These are phyloP conservation scores for Prunella fulvescens DNA, from an alignment of 2,113 vertebrate genomes.

Conservation along the genomic window DNA sequence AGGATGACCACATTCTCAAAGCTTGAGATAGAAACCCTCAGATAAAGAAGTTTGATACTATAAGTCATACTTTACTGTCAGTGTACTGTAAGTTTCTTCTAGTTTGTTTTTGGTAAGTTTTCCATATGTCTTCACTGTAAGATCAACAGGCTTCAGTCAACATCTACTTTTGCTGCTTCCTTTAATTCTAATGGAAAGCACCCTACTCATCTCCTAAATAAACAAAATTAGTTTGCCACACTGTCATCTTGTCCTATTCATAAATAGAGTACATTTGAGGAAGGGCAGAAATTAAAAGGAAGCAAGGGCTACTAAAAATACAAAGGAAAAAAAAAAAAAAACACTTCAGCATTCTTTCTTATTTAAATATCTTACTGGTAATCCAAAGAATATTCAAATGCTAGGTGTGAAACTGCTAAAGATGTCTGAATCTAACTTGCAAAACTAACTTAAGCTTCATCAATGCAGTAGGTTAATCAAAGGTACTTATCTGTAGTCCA, in stretches of 20 bases:
- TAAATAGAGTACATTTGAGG: background rate
- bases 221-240: background rate
- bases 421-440: background rate
- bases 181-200: background rate
- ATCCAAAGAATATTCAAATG: slow-evolving; percentile 10
- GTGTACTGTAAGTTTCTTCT: background rate
- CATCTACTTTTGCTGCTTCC: background rate
- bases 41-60: background rate
- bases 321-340: background rate
- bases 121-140: background rate
- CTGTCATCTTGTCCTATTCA: background rate
- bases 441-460: slow-evolving; percentile 18
- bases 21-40: background rate
- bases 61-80: background rate
- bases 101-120: background rate
- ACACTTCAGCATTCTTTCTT: background rate
- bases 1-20: background rate
- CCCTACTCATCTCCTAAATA: background rate
- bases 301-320: background rate
- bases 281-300: background rate
- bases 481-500: background rate
- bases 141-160: background rate
- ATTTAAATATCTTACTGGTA: background rate
- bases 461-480: background rate
- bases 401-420: slow-evolving; percentile 20